Percentiles rank a stretch among this genome's conserved stretches.
phyloP scores from a whole-genome alignment of 1,140 invertebrate genomes.

The Sipha flava region DNA sequence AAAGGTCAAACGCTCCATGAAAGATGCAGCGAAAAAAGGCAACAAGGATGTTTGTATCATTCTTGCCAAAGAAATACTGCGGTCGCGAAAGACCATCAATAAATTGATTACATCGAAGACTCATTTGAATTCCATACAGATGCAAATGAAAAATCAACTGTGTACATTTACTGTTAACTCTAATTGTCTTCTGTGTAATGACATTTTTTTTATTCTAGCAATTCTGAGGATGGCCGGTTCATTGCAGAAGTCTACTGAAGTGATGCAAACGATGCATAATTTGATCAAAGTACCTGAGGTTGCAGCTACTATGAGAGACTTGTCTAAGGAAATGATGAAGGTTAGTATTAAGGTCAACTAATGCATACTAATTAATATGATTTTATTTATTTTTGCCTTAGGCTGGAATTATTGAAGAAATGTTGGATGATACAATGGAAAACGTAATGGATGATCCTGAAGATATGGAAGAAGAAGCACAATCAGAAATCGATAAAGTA shows the following conservation, averaged over 20 bases:
- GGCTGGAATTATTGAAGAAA: conserved; percentile 98
- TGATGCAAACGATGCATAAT: conserved; percentile 95
- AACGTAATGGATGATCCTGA: conserved; percentile 71
- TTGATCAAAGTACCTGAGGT: conserved; percentile 86
- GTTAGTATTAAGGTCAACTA: conserved; percentile 35
- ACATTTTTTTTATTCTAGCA: conserved; percentile 49
- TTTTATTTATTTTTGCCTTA: conserved; percentile 40
- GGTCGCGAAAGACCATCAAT: conserved; percentile 78
- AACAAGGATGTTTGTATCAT: conserved; percentile 91
- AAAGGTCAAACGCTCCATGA: conserved; percentile 87
- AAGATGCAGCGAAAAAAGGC: conserved; percentile 92
- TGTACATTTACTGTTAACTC: conserved; percentile 49
- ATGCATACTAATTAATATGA: neutral
- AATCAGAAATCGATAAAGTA: conserved; percentile 87
- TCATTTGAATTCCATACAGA: conserved; percentile 91
- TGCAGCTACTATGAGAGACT: conserved; percentile 88
- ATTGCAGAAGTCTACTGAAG: conserved; percentile 85
- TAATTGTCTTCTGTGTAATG: neutral
- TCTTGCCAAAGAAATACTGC: conserved; percentile 89
- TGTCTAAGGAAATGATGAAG: conserved; percentile 98
- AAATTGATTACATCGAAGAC: conserved; percentile 94
- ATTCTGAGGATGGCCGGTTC: conserved; percentile 83
- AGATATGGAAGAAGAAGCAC: conserved; percentile 85
- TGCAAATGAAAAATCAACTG: conserved; percentile 97
- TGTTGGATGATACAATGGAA: conserved; percentile 97